Base-by-base conservation (phyloP, 2,888 invertebrate genomes). In the Colletes collaris region DNA sequence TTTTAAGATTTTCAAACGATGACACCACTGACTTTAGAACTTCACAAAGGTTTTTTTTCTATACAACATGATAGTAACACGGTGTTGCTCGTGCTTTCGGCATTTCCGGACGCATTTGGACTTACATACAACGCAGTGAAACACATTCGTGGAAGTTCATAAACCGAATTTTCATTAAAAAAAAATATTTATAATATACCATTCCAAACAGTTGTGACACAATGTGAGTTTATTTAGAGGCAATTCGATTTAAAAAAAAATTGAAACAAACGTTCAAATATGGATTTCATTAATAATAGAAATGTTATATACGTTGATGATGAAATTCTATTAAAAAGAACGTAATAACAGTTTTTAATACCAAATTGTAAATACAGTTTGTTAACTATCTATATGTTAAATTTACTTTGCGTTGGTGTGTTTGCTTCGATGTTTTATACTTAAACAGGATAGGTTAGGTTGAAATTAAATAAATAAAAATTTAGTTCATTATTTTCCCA, bases 11-110 rank as follows among this genome's bases (percentile, higher is more conserved):
- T 70, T 70, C 13, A 5, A 49, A 63, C 19, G 46, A 16, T 66
- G 66, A 79, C 76, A 79, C 56, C 52, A 65, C 50, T 55, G 16
- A 64, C 59, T 11, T 40, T 7, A 55, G 55, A 52, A 69, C 64
- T 77, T 69, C 55, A 60, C 6, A 49, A 40, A 16, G 8, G 27
- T 27, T 27, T n/a, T 50, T 40, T 60, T 55, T 56, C 65, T 49
- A 60, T 19, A 50, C 60, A 76, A 69, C 16, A 35, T 55, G 35
- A 19, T 49, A 60, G 27, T 27, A 27, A 27, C 27, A 27, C 27
- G 27, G 27, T 27, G 27, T 27, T 27, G 27, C 50, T 55, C 35
- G 50, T 76, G 59, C n/a, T 69, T 65, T 49, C 58, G 59, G 64
- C 76, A 78, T 78, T 65, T 76, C 49, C 60, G 37, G 13, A 60